A percentile compares a stretch with the other conserved stretches of the same genome.
Conservation (phyloP, 2,888 invertebrate genomes). For the Tinea semifulvella region DNA sequence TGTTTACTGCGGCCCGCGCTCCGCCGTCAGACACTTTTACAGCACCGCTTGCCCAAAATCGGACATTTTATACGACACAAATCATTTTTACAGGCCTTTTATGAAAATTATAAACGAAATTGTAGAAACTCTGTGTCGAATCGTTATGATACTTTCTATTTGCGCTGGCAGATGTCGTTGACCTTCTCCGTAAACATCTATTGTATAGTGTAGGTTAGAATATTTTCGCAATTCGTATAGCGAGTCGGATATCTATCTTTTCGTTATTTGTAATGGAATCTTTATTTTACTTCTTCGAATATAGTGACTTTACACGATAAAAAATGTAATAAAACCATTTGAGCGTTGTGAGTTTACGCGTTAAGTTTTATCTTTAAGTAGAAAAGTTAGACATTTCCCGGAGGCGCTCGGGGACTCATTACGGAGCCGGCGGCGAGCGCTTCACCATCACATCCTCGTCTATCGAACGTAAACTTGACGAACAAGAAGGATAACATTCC, state of each 20-base stretch:
- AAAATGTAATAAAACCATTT: conserved; percentile 41
- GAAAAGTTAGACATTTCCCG: conserved; percentile 50
- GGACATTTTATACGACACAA: conserved; percentile 47
- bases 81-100: conserved; percentile 44
- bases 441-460: background rate
- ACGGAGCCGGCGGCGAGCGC: background rate
- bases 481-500: too few relatives aligned
- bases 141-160: background rate
- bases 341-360: conserved; percentile 41
- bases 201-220: background rate
- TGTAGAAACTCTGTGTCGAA: background rate
- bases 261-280: too few relatives aligned
- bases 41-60: conserved; percentile 43
- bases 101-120: conserved; percentile 30
- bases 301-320: conserved; percentile 20
- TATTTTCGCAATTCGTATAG: too few relatives aligned
- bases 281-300: too few relatives aligned
- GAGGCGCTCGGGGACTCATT: background rate
- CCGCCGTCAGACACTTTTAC: conserved; percentile 52
- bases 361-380: conserved; percentile 53
- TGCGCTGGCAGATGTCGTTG: background rate
- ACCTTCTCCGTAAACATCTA: background rate
- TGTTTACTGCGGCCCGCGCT: conserved; percentile 49
- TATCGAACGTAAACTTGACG: too few relatives aligned
- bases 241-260: too few relatives aligned